Evolutionary conservation across 2,113 vertebrate species (phyloP).

Genomic region (Jaculus jaculus): DNA sequence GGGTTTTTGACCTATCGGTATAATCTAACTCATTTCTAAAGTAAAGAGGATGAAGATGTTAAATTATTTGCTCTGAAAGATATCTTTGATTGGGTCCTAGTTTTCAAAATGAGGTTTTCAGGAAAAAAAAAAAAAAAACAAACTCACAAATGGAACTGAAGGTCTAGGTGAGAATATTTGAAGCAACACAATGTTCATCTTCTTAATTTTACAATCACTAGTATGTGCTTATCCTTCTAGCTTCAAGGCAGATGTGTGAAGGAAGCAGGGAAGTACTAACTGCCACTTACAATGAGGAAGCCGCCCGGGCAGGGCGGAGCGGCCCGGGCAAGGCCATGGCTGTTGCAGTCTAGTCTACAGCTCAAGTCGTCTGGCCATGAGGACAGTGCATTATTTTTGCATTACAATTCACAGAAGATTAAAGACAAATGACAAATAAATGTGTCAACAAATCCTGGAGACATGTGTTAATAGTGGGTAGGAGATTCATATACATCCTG

Average conservation of each 20-base stretch:
- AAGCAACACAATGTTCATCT: background rate
- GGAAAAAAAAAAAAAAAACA: no score
- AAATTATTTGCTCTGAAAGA: constrained; percentile 27
- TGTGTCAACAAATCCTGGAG: constrained; percentile 50
- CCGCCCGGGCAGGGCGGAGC: background rate
- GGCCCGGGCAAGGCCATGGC: background rate
- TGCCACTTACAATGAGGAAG: background rate
- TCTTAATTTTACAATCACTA: constrained; percentile 31
- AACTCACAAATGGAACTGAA: background rate
- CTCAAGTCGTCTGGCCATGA: constrained; percentile 12
- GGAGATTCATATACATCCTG: constrained; percentile 24
- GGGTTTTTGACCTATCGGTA: background rate
- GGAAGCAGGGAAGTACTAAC: background rate
- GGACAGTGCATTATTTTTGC: background rate
- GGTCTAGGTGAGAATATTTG: background rate
- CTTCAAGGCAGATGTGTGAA: background rate
- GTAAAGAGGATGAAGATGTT: constrained; percentile 15
- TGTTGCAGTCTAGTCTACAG: background rate
- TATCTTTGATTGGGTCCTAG: background rate
- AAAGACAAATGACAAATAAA: constrained; percentile 56
- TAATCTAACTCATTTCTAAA: constrained; percentile 20
- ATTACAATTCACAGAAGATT: background rate
- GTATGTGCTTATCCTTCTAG: background rate
- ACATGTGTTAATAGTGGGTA: background rate
- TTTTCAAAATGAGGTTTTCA: constrained; percentile 31